Percentiles rank a stretch among this genome's conserved stretches.
Conservation (phyloP, 2,888 invertebrate species). For the Mesorhabditis spiculigera region DNA sequence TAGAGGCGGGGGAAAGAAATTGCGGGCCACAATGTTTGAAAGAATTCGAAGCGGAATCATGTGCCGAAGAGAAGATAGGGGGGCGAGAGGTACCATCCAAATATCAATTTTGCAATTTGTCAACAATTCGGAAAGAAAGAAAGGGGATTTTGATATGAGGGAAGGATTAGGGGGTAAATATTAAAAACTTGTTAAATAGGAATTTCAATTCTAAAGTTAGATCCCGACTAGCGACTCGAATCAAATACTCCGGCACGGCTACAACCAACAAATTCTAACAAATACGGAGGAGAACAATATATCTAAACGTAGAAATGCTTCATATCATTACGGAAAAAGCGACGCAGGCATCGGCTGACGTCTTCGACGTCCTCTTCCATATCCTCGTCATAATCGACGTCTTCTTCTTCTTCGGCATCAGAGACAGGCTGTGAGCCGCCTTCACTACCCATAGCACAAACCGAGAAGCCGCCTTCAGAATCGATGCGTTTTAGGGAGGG, state of each 20-base stretch:
- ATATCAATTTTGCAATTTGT: no score
- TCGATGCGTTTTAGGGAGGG: slow-evolving; percentile 1
- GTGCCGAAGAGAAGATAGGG: not conserved
- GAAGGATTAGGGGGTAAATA: no score
- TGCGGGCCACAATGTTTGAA: not conserved
- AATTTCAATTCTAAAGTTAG: no score
- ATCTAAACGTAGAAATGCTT: not conserved
- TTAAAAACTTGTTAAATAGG: no score
- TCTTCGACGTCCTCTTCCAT: not conserved
- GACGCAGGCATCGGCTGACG: not conserved
- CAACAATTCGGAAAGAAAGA: no score
- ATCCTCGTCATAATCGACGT: not conserved
- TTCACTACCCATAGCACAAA: not conserved
- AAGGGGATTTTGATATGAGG: no score
- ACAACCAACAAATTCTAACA: not conserved
- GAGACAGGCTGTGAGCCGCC: not conserved
- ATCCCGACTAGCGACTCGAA: not conserved
- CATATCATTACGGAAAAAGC: not conserved
- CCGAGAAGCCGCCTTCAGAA: not conserved
- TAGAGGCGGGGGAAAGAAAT: no score
- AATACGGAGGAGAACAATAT: not conserved
- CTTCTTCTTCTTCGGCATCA: not conserved
- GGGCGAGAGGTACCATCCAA: no score
- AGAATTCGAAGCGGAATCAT: slow-evolving; percentile 1
- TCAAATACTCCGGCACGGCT: not conserved